These are phyloP conservation scores for Pseudorhiza aurosa DNA, from an alignment of 30 jellyfish, hydroid and myxozoan species.

Conservation along the genomic window DNA sequence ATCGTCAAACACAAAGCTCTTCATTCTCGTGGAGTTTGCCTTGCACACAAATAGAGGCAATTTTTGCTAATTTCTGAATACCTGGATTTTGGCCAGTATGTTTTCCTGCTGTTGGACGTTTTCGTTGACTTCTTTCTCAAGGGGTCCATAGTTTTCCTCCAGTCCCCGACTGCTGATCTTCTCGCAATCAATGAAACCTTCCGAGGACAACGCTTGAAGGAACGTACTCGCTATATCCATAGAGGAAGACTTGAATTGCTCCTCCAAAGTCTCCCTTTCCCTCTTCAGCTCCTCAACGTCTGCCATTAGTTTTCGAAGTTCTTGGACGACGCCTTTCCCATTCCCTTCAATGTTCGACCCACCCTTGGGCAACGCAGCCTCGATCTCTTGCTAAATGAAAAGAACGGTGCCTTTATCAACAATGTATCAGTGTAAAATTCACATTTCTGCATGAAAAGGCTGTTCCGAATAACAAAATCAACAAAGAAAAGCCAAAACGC, in stretches of 20 bases:
- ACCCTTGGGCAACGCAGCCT: slow-evolving; percentile 80
- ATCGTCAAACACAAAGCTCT: no score
- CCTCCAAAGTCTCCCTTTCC: slow-evolving; percentile 76
- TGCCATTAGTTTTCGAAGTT: slow-evolving; percentile 65
- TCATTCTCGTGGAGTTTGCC: no score
- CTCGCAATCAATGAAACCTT: slow-evolving; percentile 75
- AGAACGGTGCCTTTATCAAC: no score
- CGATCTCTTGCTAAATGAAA: slow-evolving; percentile 74
- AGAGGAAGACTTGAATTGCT: slow-evolving; percentile 75
- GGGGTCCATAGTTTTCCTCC: slow-evolving; percentile 72
- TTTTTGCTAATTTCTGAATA: background rate
- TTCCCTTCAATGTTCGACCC: slow-evolving; percentile 51
- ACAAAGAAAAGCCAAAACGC: no score
- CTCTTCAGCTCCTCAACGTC: slow-evolving; percentile 76
- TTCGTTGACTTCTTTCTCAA: slow-evolving; percentile 65
- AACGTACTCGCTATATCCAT: slow-evolving; percentile 81
- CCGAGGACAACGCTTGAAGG: slow-evolving; percentile 80
- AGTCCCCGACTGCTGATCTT: slow-evolving; percentile 47
- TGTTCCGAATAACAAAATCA: no score
- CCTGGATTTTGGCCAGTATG: slow-evolving; percentile 77
- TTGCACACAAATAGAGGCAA: no score
- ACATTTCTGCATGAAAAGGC: no score
- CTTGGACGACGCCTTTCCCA: slow-evolving; percentile 70
- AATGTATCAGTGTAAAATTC: no score
- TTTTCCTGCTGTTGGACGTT: slow-evolving; percentile 62